Evolutionary conservation across 35 echinoderm and acorn worm species (phyloP), one percentile per base, ranked within the genome.

Genomic region (Heliocidaris tuberculata): DNA sequence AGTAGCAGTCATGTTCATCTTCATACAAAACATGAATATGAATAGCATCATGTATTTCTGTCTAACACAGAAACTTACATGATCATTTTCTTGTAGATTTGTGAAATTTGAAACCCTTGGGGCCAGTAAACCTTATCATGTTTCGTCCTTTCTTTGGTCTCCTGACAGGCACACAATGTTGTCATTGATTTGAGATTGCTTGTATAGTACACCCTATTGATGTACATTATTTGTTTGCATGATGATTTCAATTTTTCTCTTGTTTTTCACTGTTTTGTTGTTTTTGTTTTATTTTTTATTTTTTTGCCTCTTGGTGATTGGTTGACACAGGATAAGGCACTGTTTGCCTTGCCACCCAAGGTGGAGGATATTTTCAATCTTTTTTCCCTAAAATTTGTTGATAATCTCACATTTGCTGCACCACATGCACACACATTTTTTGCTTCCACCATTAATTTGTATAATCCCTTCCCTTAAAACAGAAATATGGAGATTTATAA

Each of bases 321-420:
- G 91, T 4, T 50, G 29, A 17, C 29, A 93, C 91, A 93, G 91
- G 91, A 93, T 31, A 93, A 16, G 48, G 29, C 91, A 93, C 91
- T 93, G 2, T 93, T 52, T 30, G 91, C 91, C 11, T 93, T 93
- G 27, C 91, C 91, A 93, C 91, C 91, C n/a, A 93, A 93, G 91
- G 91, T 93, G 91, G 91, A 93, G 87, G 87, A 48, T 89, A 32
- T 17, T 89, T 42, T 89, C 87, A 10, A 6, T 89, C 87, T 17
- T 89, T n/a, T 89, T 48, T 89, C 11, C 1, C 35, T 24, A 19
- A 78, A 4, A 78, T 9, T 42, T 42, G 13, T 89, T 89, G 87
- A 89, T 89, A 89, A 89, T 89, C 31, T 48, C 31, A 32, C 47
- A 2, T 24, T 89, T 89, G 31, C 47, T 89, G 87, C 87, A 89